A percentile compares a stretch with the other conserved stretches of the same genome.
phyloP scores from a whole-genome alignment of 1,140 invertebrate genomes.

The Campoletis sonorensis region DNA sequence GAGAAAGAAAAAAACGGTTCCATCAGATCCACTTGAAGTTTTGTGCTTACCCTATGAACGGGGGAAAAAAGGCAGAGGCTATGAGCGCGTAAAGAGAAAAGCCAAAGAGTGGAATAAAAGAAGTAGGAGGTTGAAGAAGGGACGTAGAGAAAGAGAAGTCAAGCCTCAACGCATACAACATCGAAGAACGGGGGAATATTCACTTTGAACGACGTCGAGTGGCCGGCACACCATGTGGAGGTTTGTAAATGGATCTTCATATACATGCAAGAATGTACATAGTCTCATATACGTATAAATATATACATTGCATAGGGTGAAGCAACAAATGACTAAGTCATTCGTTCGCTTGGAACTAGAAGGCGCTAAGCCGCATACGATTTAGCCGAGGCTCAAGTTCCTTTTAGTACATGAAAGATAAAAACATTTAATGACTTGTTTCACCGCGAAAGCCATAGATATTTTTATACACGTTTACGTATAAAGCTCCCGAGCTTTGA shows the following conservation, averaged over 20 bases:
- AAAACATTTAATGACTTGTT: no score
- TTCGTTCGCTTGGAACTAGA: no score
- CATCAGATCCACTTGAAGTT: slow-evolving; percentile 32
- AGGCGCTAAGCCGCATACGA: no score
- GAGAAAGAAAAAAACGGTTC: slow-evolving; percentile 7
- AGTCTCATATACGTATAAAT: neutral
- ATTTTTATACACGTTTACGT: neutral
- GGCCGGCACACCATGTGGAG: slow-evolving; percentile 19
- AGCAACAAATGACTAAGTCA: no score
- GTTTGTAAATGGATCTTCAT: neutral
- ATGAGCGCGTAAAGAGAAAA: slow-evolving; percentile 28
- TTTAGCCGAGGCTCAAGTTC: no score
- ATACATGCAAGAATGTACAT: slow-evolving; percentile 42
- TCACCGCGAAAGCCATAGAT: no score
- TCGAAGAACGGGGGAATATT: slow-evolving; percentile 37
- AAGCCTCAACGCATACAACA: slow-evolving; percentile 26
- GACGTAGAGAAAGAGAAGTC: slow-evolving; percentile 25
- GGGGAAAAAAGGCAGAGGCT: slow-evolving; percentile 24
- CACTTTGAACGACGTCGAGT: slow-evolving; percentile 45
- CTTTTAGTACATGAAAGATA: no score
- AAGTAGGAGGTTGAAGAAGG: neutral
- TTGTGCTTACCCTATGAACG: slow-evolving; percentile 34
- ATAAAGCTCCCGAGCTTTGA: neutral
- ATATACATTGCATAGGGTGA: no score
- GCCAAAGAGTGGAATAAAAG: slow-evolving; percentile 19